Percentiles rank a stretch among this genome's conserved stretches.
Conservation (phyloP, 2,113 vertebrate genomes). For the Neopipo cinnamomea region DNA sequence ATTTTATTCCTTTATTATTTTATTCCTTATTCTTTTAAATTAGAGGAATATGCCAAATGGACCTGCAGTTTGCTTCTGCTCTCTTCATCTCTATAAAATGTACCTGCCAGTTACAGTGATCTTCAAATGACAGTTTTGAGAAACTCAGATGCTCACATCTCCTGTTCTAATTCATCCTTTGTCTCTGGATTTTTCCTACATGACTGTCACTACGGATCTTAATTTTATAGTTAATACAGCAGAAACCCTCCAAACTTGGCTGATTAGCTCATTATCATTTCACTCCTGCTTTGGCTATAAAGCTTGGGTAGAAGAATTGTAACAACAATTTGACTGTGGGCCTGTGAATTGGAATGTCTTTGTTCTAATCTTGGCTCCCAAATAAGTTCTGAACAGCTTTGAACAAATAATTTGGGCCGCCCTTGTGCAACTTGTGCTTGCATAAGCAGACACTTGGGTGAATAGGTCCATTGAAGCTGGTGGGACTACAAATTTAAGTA, state of each 20-base stretch:
- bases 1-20: not conserved
- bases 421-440: conserved; percentile 63
- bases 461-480: conserved; percentile 55
- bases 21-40: not conserved
- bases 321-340: conserved; percentile 33
- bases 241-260: not conserved
- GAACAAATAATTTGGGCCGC: conserved; percentile 53
- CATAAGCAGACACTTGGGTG: conserved; percentile 50
- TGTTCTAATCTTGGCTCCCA: conserved; percentile 56
- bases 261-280: conserved; percentile 12
- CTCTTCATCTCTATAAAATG: not conserved
- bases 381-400: conserved; percentile 45
- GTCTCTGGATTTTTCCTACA: not conserved
- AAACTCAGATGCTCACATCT: not conserved
- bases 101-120: not conserved
- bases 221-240: conserved; percentile 14
- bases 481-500: conserved; percentile 41
- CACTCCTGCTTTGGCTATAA: conserved; percentile 7
- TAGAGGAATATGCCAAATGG: not conserved
- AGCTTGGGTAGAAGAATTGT: conserved; percentile 17
- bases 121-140: not conserved
- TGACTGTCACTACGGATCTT: not conserved
- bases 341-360: conserved; percentile 45
- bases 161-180: not conserved
- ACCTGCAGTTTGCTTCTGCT: not conserved